phyloP scores from a whole-genome alignment of 2,113 vertebrate species.

The Ahaetulla prasina region DNA sequence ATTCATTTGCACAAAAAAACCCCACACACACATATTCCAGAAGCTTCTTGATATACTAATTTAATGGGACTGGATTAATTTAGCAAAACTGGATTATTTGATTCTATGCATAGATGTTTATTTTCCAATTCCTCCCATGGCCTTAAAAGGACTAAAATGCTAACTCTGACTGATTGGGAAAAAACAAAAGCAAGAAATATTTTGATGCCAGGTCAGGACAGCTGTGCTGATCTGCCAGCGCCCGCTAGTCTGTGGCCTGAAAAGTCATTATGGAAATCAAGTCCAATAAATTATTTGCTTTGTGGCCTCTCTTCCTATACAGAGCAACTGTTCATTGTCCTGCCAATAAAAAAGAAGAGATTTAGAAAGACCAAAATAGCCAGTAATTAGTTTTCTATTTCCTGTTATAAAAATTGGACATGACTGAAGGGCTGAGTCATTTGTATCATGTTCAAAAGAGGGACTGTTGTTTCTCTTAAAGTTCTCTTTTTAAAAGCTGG shows the following conservation, averaged over 20 bases:
- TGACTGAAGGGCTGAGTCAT: conserved; percentile 59
- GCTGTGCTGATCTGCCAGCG: conserved; percentile 49
- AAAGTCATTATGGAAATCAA: conserved; percentile 64
- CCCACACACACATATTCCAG: neutral
- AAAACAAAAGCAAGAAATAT: conserved; percentile 36
- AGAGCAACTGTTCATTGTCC: conserved; percentile 72
- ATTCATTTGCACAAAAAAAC: neutral
- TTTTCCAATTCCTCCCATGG: neutral
- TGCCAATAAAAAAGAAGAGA: conserved; percentile 53
- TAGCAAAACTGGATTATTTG: neutral
- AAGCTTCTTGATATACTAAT: neutral
- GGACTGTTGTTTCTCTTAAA: conserved; percentile 51
- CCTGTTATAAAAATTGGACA: conserved; percentile 72
- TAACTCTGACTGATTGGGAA: neutral
- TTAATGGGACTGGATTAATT: neutral
- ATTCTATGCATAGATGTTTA: neutral
- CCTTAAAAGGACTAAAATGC: conserved; percentile 34
- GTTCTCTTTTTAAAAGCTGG: conserved; percentile 42
- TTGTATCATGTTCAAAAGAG: conserved; percentile 50
- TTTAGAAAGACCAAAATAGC: conserved; percentile 70
- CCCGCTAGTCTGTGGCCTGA: conserved; percentile 55
- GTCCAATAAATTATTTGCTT: conserved; percentile 74
- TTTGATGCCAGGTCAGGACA: conserved; percentile 47
- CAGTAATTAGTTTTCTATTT: conserved; percentile 76
- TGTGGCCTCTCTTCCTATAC: conserved; percentile 64